Evolutionary conservation across 2,888 invertebrate species (phyloP), one percentile per base, ranked within the genome.

Genomic region (Dolomedes plantarius): DNA sequence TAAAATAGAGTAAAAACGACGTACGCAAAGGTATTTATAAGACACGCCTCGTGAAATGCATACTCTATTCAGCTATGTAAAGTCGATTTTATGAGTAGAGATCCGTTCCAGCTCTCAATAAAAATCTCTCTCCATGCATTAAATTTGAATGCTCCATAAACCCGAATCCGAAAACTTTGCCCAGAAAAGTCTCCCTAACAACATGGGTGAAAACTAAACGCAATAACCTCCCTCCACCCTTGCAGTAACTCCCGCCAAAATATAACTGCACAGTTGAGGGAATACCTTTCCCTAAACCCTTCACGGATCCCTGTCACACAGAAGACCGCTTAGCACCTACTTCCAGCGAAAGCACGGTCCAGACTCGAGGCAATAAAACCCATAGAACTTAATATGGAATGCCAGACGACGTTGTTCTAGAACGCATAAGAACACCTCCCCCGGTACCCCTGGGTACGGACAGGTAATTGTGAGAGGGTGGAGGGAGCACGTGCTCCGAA

Each of bases 351-450:
- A 65, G 31, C 29, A 29, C 23, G 23, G 56, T 5, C 56, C 56
- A 56, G 19, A 23, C 56, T 56, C 23, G 23, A 46, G 56, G 75
- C 69, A 82, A 82, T 82, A 75, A 82, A 82, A 82, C 69, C 82
- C 74, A 82, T 82, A 82, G 75, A 75, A 3, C 82, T 82, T 82
- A 82, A 82, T 82, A 82, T 69, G 75, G 16, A 56, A 56, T 56
- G 56, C 56, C 56, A 56, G 56, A 23, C 56, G 56, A 56, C 56
- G 69, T 80, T 73, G 80, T 80, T 67, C 64, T 46, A 56, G 56
- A 56, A 23, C 19, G 23, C 23, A 16, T 46, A 56, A 56, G 56
- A 56, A 56, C 56, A 56, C 56, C 56, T 56, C 56, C 41, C 16
- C 56, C 5, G 56, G 23, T 56, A 56, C 56, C 56, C 56, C 56